Percentiles rank a stretch among this genome's conserved stretches.
Evolutionary conservation across 2,888 invertebrate genomes (phyloP).

Genomic region (Pachydiplax longipennis): DNA sequence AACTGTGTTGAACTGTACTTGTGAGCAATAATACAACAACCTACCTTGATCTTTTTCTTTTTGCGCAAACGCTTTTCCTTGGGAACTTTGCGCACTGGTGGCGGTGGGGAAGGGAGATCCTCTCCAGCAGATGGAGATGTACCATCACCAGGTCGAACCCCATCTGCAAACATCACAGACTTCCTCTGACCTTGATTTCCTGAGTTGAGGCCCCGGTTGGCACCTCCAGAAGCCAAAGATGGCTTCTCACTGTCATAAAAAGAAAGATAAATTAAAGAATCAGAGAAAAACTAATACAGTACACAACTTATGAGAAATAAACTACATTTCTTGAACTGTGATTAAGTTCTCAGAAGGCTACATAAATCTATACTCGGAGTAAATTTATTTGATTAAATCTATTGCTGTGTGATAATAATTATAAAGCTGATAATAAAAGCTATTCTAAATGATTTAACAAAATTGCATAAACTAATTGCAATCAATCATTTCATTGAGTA

Average conservation of each 20-base stretch:
- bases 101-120: constrained; percentile 69
- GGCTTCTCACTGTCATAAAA: constrained; percentile 49
- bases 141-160: constrained; percentile 64
- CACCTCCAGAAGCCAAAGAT: neutral
- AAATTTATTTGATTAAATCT: too few relatives aligned
- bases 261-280: neutral
- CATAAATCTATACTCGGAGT: too few relatives aligned
- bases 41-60: constrained; percentile 62
- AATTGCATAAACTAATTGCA: too few relatives aligned
- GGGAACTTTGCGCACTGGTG: constrained; percentile 61
- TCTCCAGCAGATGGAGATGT: constrained; percentile 63
- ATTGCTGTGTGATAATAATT: too few relatives aligned
- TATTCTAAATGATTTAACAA: too few relatives aligned
- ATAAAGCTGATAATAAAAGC: too few relatives aligned
- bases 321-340: too few relatives aligned
- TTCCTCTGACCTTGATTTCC: constrained; percentile 55
- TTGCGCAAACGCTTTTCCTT: constrained; percentile 64
- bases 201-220: constrained; percentile 2
- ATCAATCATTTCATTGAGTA: too few relatives aligned
- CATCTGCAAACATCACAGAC: constrained; percentile 69
- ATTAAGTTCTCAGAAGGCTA: too few relatives aligned
- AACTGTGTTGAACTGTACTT: too few relatives aligned
- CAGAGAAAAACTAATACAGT: neutral
- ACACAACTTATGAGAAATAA: neutral
- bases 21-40: constrained; percentile 47